These are phyloP conservation scores for Diachasma alloeum DNA, from an alignment of 1,140 invertebrate species.

Conservation along the genomic window DNA sequence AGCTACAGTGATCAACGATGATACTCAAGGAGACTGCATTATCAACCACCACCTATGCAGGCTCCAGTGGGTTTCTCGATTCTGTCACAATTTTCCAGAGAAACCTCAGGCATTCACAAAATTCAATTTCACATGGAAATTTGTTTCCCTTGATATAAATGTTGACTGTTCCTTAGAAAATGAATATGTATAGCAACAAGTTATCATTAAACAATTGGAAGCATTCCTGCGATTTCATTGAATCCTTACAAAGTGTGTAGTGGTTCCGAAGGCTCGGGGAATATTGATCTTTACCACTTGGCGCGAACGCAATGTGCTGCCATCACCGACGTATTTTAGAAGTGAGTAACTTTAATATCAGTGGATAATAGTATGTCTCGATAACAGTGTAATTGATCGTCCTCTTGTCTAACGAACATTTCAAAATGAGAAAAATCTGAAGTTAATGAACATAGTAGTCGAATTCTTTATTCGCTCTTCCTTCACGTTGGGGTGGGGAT, in stretches of 20 bases:
- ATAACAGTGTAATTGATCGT: neutral
- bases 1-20: neutral
- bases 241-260: neutral
- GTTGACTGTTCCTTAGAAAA: neutral
- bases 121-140: neutral
- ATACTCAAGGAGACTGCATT: conserved; percentile 28
- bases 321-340: neutral
- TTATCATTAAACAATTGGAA: neutral
- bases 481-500: too few relatives aligned
- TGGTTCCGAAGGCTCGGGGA: neutral
- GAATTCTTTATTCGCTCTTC: too few relatives aligned
- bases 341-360: neutral
- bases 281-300: neutral
- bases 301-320: neutral
- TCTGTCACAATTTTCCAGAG: neutral
- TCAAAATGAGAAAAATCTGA: too few relatives aligned
- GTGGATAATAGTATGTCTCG: neutral
- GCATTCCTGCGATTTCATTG: neutral
- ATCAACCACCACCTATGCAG: conserved; percentile 42
- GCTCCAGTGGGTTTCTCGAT: conserved; percentile 7
- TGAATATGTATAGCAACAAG: neutral
- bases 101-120: neutral
- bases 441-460: too few relatives aligned
- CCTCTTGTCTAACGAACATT: too few relatives aligned
- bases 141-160: neutral